Evolutionary conservation across 1,140 invertebrate genomes (phyloP), one percentile per base, ranked within the genome.

Genomic region (Scaptomyza hsui): DNA sequence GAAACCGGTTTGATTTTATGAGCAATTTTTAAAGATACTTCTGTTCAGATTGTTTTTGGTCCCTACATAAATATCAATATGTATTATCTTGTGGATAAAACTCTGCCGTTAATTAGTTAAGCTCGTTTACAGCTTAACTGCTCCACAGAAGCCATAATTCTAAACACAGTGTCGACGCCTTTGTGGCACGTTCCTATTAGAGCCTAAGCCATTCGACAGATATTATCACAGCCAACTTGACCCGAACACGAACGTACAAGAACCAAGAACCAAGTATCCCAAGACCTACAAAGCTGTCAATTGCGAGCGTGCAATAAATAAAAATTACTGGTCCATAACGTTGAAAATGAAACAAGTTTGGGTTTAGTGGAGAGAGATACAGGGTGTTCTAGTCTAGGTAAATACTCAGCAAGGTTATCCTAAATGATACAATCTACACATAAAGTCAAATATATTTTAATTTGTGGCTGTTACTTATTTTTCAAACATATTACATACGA

Each of bases 281-380:
- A 68, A 78, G 47, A 35, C 59, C 68, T 56, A 73, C 77, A 73
- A 86, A 86, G 65, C 76, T 77, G 80, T 76, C 80, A 86, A 80
- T 83, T 80, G 80, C 59, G 72, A 73, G 72, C 48, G 67, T 59
- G 80, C 76, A 79, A 85, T 85, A 85, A 85, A 85, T 85, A 85
- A 77, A 86, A 85, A 80, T 86, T 86, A 74, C 81, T 76, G 76
- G 67, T 74, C 80, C 80, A 83, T 85, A 83, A 85, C 83, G 67
- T 72, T 55, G 6, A 15, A 76, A 63, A 56, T 63, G 49, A 69
- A 42, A 13, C 39, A 57, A 62, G 42, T 51, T 55, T 19, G 13
- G 4, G n/a, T 48, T 16, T 3, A 24, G 3, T 2, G 13, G 47
- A 4, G 5, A 15, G 1, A 9, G 16, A 29, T 29, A 7, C 7